Evolutionary conservation across 2,888 invertebrate genomes (phyloP).

Genomic region (Thumatha senex): DNA sequence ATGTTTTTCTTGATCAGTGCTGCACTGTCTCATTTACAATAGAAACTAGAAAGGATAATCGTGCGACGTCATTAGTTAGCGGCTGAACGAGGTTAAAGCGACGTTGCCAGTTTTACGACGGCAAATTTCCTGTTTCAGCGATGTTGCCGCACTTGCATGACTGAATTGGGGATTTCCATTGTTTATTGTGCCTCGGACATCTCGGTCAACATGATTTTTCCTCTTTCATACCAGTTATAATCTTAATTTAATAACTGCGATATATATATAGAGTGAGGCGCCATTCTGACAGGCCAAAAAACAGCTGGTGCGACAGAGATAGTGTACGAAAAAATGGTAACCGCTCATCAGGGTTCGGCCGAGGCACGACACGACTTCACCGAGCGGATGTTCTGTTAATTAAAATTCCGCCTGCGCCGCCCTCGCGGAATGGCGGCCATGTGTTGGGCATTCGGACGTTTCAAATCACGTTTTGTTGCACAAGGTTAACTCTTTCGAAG

Average conservation of each 20-base stretch:
- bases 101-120: constrained; percentile 72
- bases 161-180: constrained; percentile 65
- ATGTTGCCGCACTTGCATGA: constrained; percentile 64
- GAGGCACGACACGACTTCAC: constrained; percentile 65
- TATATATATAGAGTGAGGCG: constrained; percentile 50
- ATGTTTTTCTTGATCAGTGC: constrained; percentile 79
- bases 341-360: constrained; percentile 69
- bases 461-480: constrained; percentile 79
- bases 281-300: constrained; percentile 44
- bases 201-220: constrained; percentile 43
- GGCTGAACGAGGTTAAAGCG: constrained; percentile 69
- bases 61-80: constrained; percentile 77
- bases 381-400: constrained; percentile 83
- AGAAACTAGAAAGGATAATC: constrained; percentile 80
- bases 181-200: constrained; percentile 54
- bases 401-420: constrained; percentile 84
- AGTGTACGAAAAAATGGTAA: constrained; percentile 69
- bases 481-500: constrained; percentile 77
- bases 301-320: constrained; percentile 60
- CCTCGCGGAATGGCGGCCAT: constrained; percentile 83
- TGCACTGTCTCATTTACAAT: constrained; percentile 75
- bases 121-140: constrained; percentile 74
- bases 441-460: constrained; percentile 79
- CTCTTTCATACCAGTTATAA: constrained; percentile 42
- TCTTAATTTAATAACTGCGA: constrained; percentile 56